These are phyloP conservation scores for Chloropsis cyanopogon DNA, from an alignment of 2,113 vertebrate species.

Conservation along the genomic window DNA sequence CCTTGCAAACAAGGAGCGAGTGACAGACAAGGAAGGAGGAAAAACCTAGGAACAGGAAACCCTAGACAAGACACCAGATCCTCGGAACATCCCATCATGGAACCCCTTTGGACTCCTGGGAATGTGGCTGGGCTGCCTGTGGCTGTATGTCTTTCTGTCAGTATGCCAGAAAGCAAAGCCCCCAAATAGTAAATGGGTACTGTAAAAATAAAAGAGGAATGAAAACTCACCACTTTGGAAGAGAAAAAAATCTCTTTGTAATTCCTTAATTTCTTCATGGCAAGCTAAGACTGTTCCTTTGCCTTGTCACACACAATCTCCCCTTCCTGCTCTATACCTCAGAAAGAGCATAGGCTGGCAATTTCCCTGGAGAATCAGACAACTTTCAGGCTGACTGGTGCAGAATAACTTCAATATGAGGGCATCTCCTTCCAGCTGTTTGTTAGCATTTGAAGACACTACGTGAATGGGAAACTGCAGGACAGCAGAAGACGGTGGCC, in stretches of 20 bases:
- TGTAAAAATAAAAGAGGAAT: not conserved
- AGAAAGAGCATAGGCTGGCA: not conserved
- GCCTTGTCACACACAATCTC: not conserved
- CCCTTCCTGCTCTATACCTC: not conserved
- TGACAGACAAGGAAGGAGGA: not conserved
- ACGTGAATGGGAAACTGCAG: not conserved
- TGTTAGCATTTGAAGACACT: not conserved
- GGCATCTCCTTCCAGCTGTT: not conserved
- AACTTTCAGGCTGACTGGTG: not conserved
- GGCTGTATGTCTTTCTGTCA: not conserved
- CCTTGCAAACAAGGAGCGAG: not conserved
- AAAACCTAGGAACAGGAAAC: not conserved
- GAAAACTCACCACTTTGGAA: not conserved
- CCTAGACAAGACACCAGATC: not conserved
- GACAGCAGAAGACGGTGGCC: not conserved
- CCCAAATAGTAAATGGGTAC: not conserved
- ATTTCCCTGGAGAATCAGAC: not conserved
- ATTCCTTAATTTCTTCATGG: not conserved
- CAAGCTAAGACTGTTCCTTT: not conserved
- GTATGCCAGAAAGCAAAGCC: not conserved
- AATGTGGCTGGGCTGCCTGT: not conserved
- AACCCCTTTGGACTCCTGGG: not conserved
- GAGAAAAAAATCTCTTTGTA: not conserved
- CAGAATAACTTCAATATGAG: not conserved
- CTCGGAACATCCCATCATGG: not conserved